Percentiles rank a stretch among this genome's conserved stretches.
phyloP scores from a whole-genome alignment of 1,140 invertebrate genomes.

The Nasonia vitripennis region DNA sequence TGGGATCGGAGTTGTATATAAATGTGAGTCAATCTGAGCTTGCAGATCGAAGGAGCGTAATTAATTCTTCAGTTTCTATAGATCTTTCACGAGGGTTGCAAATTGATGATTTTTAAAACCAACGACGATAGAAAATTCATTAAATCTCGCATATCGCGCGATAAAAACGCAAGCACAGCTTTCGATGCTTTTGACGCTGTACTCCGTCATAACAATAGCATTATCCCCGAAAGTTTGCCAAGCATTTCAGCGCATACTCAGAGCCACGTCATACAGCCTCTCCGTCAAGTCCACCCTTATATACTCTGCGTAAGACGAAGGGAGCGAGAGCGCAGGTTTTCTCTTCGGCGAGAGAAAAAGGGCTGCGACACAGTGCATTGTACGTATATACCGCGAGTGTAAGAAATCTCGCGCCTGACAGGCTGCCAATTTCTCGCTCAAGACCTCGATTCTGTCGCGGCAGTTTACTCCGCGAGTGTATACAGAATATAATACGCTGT shows the following conservation, averaged over 20 bases:
- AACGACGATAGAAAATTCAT: too few species aligned
- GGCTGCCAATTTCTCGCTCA: constrained; percentile 38
- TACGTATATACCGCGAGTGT: neutral
- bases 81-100: too few species aligned
- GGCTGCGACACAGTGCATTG: neutral
- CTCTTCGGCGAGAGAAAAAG: neutral
- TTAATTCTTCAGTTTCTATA: too few species aligned
- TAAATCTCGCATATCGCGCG: too few species aligned
- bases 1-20: neutral
- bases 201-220: neutral
- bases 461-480: neutral
- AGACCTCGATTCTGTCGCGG: constrained; percentile 12
- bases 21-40: neutral
- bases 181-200: too few species aligned
- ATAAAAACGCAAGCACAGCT: too few species aligned
- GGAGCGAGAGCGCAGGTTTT: neutral
- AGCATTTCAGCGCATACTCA: neutral
- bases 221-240: neutral
- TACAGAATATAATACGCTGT: neutral
- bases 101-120: too few species aligned
- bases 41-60: too few species aligned
- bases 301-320: neutral
- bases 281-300: neutral
- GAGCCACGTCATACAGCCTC: neutral
- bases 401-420: constrained; percentile 45